A percentile compares a stretch with the other conserved stretches of the same genome.
These are phyloP conservation scores for Potorous gilbertii DNA, from an alignment of 2,797 vertebrate species.

Conservation along the genomic window DNA sequence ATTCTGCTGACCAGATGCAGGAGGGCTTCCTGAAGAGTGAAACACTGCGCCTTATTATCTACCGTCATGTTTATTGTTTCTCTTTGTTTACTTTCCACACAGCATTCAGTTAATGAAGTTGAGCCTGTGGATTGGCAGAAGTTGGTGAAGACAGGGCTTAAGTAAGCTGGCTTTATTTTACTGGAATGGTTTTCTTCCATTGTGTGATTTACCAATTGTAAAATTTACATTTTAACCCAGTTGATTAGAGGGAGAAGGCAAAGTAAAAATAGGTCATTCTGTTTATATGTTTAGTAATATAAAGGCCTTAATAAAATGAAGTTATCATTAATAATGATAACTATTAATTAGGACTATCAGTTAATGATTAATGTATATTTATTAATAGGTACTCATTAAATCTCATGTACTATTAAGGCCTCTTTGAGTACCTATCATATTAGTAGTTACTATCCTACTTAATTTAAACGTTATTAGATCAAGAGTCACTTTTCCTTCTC, in stretches of 20 bases:
- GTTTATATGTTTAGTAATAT: not conserved
- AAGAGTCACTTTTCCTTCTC: not conserved
- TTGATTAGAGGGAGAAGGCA: not conserved
- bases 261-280: not conserved
- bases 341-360: not conserved
- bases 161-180: conserved; percentile 84
- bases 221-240: not conserved
- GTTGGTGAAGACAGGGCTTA: conserved; percentile 94
- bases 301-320: not conserved
- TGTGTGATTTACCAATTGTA: not conserved
- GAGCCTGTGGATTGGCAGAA: conserved; percentile 90
- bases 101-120: conserved; percentile 86
- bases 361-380: not conserved
- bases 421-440: not conserved
- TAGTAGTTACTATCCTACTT: not conserved
- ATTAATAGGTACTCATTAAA: not conserved
- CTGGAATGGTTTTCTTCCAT: not conserved
- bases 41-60: not conserved
- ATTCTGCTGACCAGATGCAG: not conserved
- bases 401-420: not conserved
- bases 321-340: not conserved
- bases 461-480: not conserved
- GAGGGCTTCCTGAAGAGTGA: not conserved
- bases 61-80: not conserved
- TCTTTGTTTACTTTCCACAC: conserved; percentile 33